phyloP scores from a whole-genome alignment of 1,140 invertebrate species.

The Saxidomus purpurata region DNA sequence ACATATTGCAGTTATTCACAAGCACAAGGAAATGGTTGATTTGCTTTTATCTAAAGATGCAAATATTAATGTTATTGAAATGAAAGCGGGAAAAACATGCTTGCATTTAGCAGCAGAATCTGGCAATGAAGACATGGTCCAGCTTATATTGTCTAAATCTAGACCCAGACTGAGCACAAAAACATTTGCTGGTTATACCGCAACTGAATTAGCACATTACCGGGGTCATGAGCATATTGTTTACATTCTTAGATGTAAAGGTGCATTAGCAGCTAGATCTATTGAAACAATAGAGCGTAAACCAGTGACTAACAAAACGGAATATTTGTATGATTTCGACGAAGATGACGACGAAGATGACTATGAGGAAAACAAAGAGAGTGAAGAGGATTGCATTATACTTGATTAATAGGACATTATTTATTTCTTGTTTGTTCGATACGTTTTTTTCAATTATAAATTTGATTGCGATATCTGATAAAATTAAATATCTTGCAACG shows the following conservation, averaged over 20 bases:
- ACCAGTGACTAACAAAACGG: not conserved
- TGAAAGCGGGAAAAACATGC: slow-evolving; percentile 73
- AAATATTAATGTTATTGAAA: slow-evolving; percentile 90
- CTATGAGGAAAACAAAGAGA: not conserved
- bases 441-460: no score
- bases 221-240: slow-evolving; percentile 52
- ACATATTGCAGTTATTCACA: slow-evolving; percentile 62
- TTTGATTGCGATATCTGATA: no score
- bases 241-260: slow-evolving; percentile 45
- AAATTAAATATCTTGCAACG: no score
- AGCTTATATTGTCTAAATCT: slow-evolving; percentile 49
- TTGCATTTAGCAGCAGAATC: slow-evolving; percentile 72
- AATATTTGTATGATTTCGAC: not conserved
- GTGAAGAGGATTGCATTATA: not conserved
- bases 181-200: slow-evolving; percentile 67
- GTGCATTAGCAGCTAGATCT: slow-evolving; percentile 52
- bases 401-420: no score
- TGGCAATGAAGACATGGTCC: slow-evolving; percentile 51
- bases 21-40: slow-evolving; percentile 20
- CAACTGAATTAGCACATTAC: slow-evolving; percentile 66
- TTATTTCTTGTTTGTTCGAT: no score
- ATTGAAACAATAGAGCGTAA: slow-evolving; percentile 1
- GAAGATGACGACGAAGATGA: not conserved
- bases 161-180: slow-evolving; percentile 49
- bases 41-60: slow-evolving; percentile 64